Conservation (phyloP, 2,888 invertebrate genomes). For the Rosalia funebris region DNA sequence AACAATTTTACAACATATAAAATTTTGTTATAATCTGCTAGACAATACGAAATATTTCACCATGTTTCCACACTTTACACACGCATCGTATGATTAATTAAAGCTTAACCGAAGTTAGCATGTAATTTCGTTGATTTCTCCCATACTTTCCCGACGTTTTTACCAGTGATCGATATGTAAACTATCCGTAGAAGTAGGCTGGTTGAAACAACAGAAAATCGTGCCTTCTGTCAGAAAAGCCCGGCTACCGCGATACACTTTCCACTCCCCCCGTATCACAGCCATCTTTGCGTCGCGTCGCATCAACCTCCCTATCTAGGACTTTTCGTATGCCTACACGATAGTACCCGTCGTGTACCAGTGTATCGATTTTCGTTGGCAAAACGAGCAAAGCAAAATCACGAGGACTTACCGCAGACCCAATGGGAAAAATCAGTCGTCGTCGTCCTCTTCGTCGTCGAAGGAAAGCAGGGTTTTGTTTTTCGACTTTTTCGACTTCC, state of each 20-base stretch:
- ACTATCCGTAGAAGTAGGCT: too few species aligned
- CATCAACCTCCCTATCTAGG: background rate
- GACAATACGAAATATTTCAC: too few species aligned
- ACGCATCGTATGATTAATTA: too few species aligned
- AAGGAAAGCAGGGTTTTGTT: conserved; percentile 63
- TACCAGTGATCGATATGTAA: too few species aligned
- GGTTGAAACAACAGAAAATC: too few species aligned
- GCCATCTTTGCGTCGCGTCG: background rate
- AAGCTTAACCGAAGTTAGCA: too few species aligned
- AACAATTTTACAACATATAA: too few species aligned
- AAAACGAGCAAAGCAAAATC: conserved; percentile 7
- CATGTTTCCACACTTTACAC: too few species aligned
- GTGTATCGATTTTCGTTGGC: conserved; percentile 16
- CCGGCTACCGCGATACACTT: conserved; percentile 21
- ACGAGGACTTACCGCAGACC: conserved; percentile 5
- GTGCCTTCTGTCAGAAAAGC: conserved; percentile 22
- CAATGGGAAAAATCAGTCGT: conserved; percentile 42
- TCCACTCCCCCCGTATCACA: background rate
- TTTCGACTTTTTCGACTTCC: conserved; percentile 56
- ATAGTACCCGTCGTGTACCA: conserved; percentile 1
- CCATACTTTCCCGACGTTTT: too few species aligned
- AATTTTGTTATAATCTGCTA: too few species aligned
- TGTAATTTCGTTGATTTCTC: too few species aligned
- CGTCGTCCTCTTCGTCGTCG: conserved; percentile 64
- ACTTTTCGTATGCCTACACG: conserved; percentile 2